These are phyloP conservation scores for Sarcophaga peregrina DNA, from an alignment of 1,140 invertebrate species.

Conservation along the genomic window DNA sequence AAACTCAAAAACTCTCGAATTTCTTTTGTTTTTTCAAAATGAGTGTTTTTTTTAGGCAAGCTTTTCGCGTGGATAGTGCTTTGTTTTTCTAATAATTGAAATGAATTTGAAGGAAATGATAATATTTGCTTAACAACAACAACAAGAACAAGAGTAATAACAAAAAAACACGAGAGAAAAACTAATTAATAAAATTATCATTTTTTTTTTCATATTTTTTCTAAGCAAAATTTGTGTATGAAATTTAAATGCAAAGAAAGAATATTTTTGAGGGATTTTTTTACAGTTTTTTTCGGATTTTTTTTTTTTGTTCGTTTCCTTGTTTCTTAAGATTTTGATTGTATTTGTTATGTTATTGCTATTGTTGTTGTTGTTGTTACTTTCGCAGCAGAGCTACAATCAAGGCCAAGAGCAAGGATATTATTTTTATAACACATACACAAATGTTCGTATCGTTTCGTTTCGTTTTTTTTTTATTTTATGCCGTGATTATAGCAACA, in stretches of 20 bases:
- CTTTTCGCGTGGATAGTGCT: not conserved
- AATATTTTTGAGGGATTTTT: not conserved
- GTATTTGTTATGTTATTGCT: too few relatives aligned
- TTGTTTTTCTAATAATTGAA: too few relatives aligned
- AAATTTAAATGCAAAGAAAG: not conserved
- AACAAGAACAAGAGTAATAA: too few relatives aligned
- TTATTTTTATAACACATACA: not conserved
- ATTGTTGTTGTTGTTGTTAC: not conserved
- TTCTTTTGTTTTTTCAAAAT: too few relatives aligned
- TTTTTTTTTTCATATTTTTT: too few relatives aligned
- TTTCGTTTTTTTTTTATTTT: not conserved
- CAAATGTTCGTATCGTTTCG: not conserved
- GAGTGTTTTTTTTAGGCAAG: too few relatives aligned
- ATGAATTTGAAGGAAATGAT: too few relatives aligned
- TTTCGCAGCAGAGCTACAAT: not conserved
- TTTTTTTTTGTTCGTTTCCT: not conserved
- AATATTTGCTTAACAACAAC: too few relatives aligned
- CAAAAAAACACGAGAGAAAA: too few relatives aligned
- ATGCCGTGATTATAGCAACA: not conserved
- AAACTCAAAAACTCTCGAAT: too few relatives aligned
- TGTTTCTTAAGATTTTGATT: not conserved
- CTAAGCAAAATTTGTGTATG: not conserved
- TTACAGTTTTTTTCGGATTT: not conserved
- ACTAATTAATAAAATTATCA: too few relatives aligned
- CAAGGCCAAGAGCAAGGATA: constrained; percentile 40